These are phyloP conservation scores for Rhinella marina DNA, from an alignment of 2,797 vertebrate species.

Conservation along the genomic window DNA sequence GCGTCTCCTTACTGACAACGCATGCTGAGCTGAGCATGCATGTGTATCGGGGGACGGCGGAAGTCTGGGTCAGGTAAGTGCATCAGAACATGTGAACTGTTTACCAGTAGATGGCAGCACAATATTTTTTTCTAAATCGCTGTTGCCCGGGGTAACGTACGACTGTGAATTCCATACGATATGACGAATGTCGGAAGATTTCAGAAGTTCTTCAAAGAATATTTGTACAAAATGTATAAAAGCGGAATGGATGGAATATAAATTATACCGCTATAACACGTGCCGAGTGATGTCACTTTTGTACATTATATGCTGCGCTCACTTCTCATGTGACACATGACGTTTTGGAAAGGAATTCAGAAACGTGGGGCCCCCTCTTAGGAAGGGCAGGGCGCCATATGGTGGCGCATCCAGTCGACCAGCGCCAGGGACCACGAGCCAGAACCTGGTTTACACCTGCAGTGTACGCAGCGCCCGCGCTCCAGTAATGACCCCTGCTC, in stretches of 20 bases:
- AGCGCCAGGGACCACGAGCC: neutral
- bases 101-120: too few species aligned
- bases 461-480: neutral
- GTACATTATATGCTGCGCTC: neutral
- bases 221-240: conserved; percentile 23
- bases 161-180: neutral
- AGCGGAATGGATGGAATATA: neutral
- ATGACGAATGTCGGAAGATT: neutral
- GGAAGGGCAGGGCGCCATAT: neutral
- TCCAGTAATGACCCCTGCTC: neutral
- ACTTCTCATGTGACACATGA: neutral
- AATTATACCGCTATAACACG: neutral
- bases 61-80: too few species aligned
- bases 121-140: neutral
- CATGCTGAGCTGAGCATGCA: too few species aligned
- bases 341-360: neutral
- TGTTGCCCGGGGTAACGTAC: neutral
- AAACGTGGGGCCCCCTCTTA: neutral
- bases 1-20: neutral
- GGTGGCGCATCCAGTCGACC: neutral
- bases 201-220: neutral
- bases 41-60: neutral
- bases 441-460: neutral
- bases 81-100: too few species aligned
- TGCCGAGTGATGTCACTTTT: neutral